A percentile compares a stretch with the other conserved stretches of the same genome.
These are phyloP conservation scores for Dryococelus australis DNA, from an alignment of 2,888 invertebrate genomes.

Conservation along the genomic window DNA sequence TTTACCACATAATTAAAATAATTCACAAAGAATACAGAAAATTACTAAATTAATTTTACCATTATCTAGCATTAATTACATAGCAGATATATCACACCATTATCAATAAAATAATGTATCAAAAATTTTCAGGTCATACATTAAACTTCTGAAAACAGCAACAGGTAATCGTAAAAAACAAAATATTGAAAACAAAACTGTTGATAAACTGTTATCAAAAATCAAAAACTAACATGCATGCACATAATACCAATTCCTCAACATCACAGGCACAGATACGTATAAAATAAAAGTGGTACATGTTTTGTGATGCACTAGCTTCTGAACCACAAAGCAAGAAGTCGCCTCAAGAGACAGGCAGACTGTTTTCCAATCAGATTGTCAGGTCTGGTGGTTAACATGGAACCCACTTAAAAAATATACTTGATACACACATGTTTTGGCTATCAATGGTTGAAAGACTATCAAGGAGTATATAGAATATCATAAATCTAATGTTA, in stretches of 20 bases:
- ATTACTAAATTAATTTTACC: background rate
- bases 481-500: background rate
- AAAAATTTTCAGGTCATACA: background rate
- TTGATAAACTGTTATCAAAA: background rate
- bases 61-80: background rate
- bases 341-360: background rate
- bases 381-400: background rate
- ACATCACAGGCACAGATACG: slow-evolving; percentile 1
- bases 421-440: background rate
- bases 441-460: background rate
- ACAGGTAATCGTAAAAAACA: background rate
- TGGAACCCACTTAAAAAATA: background rate
- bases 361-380: background rate
- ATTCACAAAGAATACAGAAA: background rate
- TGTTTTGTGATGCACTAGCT: background rate
- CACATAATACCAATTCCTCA: background rate
- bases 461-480: background rate
- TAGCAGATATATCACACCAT: slow-evolving; percentile 9
- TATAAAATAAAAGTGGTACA: background rate
- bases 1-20: background rate
- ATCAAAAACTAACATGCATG: background rate
- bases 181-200: background rate
- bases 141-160: background rate
- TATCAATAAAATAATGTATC: background rate
- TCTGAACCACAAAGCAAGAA: background rate